Evolutionary conservation across 2,888 invertebrate genomes (phyloP).

Genomic region (Drosophila rellima): DNA sequence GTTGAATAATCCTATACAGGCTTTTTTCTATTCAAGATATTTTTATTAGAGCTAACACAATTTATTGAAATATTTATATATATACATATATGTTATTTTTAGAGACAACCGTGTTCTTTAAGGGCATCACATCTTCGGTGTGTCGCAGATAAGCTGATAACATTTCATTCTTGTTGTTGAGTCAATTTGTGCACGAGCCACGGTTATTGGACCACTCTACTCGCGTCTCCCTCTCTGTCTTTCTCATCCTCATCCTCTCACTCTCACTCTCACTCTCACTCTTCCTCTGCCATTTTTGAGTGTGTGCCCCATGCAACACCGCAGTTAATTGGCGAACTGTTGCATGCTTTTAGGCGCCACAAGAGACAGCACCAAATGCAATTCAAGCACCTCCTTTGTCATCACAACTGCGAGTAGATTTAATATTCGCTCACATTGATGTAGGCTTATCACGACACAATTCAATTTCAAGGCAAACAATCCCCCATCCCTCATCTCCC

Average conservation of each 20-base stretch:
- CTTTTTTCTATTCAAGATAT: too few relatives aligned
- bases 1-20: too few relatives aligned
- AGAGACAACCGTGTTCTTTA: neutral
- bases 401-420: slow-evolving; percentile 1
- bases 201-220: slow-evolving; percentile 1
- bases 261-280: too few relatives aligned
- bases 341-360: slow-evolving; percentile 37
- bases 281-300: neutral
- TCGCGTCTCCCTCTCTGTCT: too few relatives aligned
- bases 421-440: neutral
- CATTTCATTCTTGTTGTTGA: slow-evolving; percentile 8
- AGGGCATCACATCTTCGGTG: neutral
- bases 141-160: neutral
- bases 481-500: neutral
- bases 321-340: slow-evolving; percentile 27
- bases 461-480: neutral
- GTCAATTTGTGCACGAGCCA: slow-evolving; percentile 34
- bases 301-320: neutral
- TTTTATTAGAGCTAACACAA: too few relatives aligned
- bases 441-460: neutral
- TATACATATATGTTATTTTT: neutral
- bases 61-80: too few relatives aligned
- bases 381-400: slow-evolving; percentile 20
- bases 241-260: neutral
- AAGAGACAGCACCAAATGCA: slow-evolving; percentile 13